Evolutionary conservation across 2,888 invertebrate species (phyloP).

Genomic region (Platerodrilus igneus): DNA sequence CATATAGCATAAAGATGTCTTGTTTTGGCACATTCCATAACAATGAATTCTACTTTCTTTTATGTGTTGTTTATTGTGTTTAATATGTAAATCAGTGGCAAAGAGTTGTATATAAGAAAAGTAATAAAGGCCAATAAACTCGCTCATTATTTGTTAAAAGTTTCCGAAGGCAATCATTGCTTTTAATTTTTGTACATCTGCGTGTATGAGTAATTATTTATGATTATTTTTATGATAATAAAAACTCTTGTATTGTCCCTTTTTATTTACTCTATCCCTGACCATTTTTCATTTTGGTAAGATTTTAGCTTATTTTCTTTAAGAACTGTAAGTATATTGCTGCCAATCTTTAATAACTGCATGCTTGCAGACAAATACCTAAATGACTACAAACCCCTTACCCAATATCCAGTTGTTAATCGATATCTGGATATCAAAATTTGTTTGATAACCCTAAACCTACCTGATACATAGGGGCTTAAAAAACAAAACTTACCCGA

Average conservation of each 20-base stretch:
- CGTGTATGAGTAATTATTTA: constrained; percentile 47
- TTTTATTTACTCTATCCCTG: too few species aligned
- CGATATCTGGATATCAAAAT: too few species aligned
- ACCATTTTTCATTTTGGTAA: too few species aligned
- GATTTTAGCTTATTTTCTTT: too few species aligned
- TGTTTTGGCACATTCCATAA: constrained; percentile 42
- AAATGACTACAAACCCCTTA: too few species aligned
- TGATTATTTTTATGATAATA: constrained; percentile 49
- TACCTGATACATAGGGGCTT: too few species aligned
- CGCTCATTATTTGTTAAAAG: constrained; percentile 45
- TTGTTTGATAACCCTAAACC: too few species aligned
- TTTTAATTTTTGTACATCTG: constrained; percentile 46
- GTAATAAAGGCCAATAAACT: constrained; percentile 44
- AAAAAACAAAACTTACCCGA: too few species aligned
- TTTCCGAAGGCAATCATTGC: constrained; percentile 36
- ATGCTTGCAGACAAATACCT: too few species aligned
- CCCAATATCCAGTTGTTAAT: too few species aligned
- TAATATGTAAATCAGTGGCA: constrained; percentile 37
- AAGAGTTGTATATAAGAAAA: constrained; percentile 47
- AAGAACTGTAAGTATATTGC: too few species aligned
- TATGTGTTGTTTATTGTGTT: constrained; percentile 47
- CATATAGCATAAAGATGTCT: constrained; percentile 32
- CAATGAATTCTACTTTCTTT: constrained; percentile 42
- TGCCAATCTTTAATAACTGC: too few species aligned
- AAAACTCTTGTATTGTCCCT: constrained; percentile 48